Evolutionary conservation across 2,888 invertebrate genomes (phyloP), one percentile per base, ranked within the genome.

Genomic region (Eupithecia centaureata): DNA sequence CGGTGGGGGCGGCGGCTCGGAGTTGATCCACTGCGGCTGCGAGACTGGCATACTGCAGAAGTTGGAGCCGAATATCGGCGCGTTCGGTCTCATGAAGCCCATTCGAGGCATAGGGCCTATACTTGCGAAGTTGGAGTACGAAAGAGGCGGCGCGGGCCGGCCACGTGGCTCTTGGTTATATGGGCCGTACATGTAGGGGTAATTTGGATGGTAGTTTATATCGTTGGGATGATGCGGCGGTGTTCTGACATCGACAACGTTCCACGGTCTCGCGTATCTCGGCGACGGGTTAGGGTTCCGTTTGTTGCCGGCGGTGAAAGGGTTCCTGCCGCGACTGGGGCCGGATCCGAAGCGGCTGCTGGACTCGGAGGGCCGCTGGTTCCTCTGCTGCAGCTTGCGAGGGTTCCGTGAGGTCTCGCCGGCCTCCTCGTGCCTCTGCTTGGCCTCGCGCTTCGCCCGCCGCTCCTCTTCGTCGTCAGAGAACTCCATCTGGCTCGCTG

Each of bases 381-480:
- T 65, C 54, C 57, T 51, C 15, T 68, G 68, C 1, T 82, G 79
- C 5, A 78, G 73, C 74, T 83, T 86, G 7, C 85, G 78, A 25
- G 79, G 79, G 67, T 77, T 84, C 65, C 82, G 86, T 5, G 89
- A 88, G 15, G 88, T 84, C 65, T 89, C 91, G 0, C 87, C 88
- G 63, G 79, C 82, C n/a, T 83, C 47, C 22, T 60, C 60, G 67
- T 75, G 64, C n/a, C 68, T 65, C 42, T 78, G 77, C 64, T 71
- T 83, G 38, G 78, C 80, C 60, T 79, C 83, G 35, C 87, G 83
- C 72, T 89, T 91, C 0, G 94, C 94, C 68, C 85, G 83, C 18
- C 95, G 93, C 81, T 98, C 98, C 69, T 96, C 95, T 79, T 98
- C 98, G 83, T 98, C 98, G 84, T 98, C 98, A 0, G 98, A 98